Base-by-base conservation (phyloP, 2,888 invertebrate genomes). In the Scaptomyza flava region DNA sequence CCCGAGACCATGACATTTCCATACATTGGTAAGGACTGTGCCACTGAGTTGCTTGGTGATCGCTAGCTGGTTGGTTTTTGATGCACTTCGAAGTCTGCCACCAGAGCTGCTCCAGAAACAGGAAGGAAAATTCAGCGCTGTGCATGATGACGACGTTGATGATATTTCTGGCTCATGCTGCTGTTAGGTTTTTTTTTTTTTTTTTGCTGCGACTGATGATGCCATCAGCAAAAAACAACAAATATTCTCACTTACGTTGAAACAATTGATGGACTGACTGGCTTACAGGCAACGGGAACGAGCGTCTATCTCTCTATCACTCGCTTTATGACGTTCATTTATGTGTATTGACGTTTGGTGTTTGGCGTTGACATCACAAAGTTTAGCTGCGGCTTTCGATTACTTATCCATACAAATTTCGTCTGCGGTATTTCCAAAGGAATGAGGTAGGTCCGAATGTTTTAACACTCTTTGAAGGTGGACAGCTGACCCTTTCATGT, bases 351-450 rank as follows among this genome's bases (percentile, higher is more conserved):
- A 66, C 60, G 56, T 70, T 81, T 65, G 67, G 50, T 81, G 71
- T 69, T 81, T 79, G 79, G 50, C 66, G 41, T 66, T 81, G 79
- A 79, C 82, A 81, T 72, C 67, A 17, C 57, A 34, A 57, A 61
- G 60, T 53, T 65, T 50, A 58, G 59, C 48, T 42, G 38, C 46
- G 53, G 46, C 41, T n/a, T 42, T 60, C 47, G 23, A 34, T 34
- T 38, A 60, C 33, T 53, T 60, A n/a, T 42, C 68, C n/a, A 68
- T 31, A 58, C 41, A 38, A 34, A 61, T 54, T 57, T 70, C 14
- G 43, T 14, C 42, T 43, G 54, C 38, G 23, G 43, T 41, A 50
- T 54, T 54, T 34, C 14, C 51, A 12, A 47, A 36, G 20, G 68
- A 48, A 48, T 48, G 33, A 54, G 36, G 33, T 20, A 30, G 31